Conservation (phyloP, 2,113 vertebrate genomes). For the Bufo gargarizans region DNA sequence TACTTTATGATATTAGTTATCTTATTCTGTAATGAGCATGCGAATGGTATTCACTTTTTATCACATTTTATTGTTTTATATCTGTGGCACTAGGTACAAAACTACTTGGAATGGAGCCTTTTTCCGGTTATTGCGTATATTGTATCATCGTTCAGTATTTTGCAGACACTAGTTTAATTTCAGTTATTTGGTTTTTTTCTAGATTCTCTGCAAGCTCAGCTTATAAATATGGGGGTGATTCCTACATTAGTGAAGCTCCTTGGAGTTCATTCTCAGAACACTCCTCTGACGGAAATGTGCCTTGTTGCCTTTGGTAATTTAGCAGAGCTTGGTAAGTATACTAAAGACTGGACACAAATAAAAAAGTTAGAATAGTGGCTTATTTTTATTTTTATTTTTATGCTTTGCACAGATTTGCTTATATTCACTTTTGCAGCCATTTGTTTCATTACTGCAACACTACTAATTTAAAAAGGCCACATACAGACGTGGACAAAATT, state of each 20-base stretch:
- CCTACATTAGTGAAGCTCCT: slow-evolving; percentile 94
- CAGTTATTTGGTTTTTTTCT: slow-evolving; percentile 51
- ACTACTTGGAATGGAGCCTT: not conserved
- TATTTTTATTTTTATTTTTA: no score
- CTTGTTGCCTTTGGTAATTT: slow-evolving; percentile 98
- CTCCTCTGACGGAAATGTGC: slow-evolving; percentile 96
- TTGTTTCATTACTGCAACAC: not conserved
- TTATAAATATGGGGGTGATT: slow-evolving; percentile 97
- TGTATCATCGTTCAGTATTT: not conserved
- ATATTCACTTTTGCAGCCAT: not conserved
- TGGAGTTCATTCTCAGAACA: slow-evolving; percentile 90
- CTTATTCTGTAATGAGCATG: not conserved
- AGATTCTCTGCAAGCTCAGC: slow-evolving; percentile 96
- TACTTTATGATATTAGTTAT: not conserved
- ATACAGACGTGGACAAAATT: no score
- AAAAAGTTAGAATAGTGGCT: no score
- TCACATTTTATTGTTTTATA: not conserved
- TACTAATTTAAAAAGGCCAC: no score
- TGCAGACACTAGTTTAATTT: not conserved
- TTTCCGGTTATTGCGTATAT: not conserved
- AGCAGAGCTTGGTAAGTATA: slow-evolving; percentile 93
- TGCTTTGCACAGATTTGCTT: not conserved
- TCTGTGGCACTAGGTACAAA: not conserved
- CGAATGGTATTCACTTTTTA: not conserved
- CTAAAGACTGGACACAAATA: not conserved